Evolutionary conservation across 1,140 invertebrate genomes (phyloP), one percentile per base, ranked within the genome.

Genomic region (Drosophila watanabei): DNA sequence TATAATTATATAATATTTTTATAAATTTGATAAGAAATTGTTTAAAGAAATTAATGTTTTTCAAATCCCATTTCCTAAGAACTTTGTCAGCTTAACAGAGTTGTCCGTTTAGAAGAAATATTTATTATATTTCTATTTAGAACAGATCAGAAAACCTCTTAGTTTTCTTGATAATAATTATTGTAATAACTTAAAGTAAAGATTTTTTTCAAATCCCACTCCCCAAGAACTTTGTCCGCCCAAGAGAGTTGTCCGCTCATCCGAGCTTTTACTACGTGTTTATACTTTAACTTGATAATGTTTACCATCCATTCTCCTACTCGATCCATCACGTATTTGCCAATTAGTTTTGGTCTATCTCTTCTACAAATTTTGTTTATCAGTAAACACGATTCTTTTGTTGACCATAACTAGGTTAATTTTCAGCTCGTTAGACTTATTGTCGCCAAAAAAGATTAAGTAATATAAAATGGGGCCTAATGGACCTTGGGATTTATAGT

Each of bases 331-430:
- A 68, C 24, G 7, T 37, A 56, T 68, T 68, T 69, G 37, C 24
- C 66, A 65, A 51, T 65, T 43, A 43, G 46, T 43, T 52, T 16
- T 18, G 30, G 10, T 32, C 16, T 28, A 51, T 45, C 49, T 66
- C 39, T 54, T 33, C 8, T 24, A 66, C 62, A 28, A 54, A 68
- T 71, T 71, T 71, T 71, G 68, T 71, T 68, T 71, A 56, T 68
- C 68, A 68, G 51, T 14, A 71, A 66, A 37, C 48, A 45, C 39
- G 20, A 49, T 54, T 54, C 28, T 37, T 45, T 54, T 68, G 48
- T 68, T 66, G 62, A 37, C 49, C 37, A 39, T 37, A 46, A 70
- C 37, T 66, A 68, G 48, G 68, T 45, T 70, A 71, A 46, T 69
- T 56, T 71, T 69, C 28, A 52, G 28, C 35, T 71, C 30, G 63